Percentiles rank a stretch among this genome's conserved stretches.
Conservation (phyloP, 2,888 invertebrate species). For the Folsomia manolachei region DNA sequence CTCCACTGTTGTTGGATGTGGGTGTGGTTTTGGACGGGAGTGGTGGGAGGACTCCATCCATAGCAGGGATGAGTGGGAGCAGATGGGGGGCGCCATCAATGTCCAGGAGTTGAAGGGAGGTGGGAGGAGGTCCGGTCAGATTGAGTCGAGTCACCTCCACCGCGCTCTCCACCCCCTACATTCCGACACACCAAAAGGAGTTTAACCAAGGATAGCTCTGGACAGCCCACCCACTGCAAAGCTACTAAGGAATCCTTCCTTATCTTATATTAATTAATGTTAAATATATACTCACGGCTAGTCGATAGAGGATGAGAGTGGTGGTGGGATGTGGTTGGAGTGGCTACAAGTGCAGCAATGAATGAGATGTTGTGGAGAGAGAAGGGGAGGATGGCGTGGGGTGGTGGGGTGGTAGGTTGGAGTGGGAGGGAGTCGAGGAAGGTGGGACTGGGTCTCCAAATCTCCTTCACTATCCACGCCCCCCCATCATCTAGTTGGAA, state of each 20-base stretch:
- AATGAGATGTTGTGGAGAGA: neutral
- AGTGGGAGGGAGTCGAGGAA: neutral
- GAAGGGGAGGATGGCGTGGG: neutral
- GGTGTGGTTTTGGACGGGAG: too few relatives aligned
- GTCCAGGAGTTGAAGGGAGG: conserved; percentile 29
- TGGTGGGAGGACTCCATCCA: too few relatives aligned
- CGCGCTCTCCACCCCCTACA: neutral
- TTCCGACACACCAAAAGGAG: too few relatives aligned
- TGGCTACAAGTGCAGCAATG: too few relatives aligned
- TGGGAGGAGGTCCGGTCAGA: conserved; percentile 25
- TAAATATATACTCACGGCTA: too few relatives aligned
- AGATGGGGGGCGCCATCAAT: conserved; percentile 30
- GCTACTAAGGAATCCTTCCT: too few relatives aligned
- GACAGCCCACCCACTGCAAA: too few relatives aligned
- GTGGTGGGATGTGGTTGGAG: too few relatives aligned
- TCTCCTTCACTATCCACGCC: neutral
- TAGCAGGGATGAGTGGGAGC: conserved; percentile 30
- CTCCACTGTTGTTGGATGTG: neutral
- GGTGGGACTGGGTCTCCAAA: neutral
- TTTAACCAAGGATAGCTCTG: too few relatives aligned
- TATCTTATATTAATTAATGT: too few relatives aligned
- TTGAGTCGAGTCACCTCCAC: neutral
- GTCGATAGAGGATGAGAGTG: too few relatives aligned
- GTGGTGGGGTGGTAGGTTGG: neutral
- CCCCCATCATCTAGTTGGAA: too few relatives aligned